Conservation (phyloP, 2,888 invertebrate species). For the Lydus trimaculatus region DNA sequence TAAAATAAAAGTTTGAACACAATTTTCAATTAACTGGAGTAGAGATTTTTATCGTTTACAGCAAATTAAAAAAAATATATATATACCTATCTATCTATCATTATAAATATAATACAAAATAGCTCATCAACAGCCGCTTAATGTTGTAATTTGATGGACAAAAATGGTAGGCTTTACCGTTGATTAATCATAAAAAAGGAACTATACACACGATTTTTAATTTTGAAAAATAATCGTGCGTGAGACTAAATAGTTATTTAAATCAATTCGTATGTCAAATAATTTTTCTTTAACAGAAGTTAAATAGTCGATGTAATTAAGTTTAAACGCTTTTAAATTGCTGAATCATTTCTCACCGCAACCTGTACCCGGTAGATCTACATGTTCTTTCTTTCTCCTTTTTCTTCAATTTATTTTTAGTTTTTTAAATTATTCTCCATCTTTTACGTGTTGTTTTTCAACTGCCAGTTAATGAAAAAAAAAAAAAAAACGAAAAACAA, state of each 20-base stretch:
- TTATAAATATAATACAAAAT: background rate
- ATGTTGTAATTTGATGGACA: background rate
- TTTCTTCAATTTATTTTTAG: background rate
- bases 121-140: background rate
- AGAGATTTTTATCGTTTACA: too few relatives aligned
- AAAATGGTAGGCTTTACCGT: background rate
- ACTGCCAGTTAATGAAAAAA: background rate
- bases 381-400: background rate
- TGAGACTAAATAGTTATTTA: constrained; percentile 29
- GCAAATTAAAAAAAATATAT: too few relatives aligned
- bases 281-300: constrained; percentile 20
- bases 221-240: constrained; percentile 23
- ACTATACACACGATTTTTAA: background rate
- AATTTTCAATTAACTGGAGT: background rate
- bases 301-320: constrained; percentile 30
- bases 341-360: constrained; percentile 27
- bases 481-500: constrained; percentile 9
- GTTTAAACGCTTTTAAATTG: constrained; percentile 33
- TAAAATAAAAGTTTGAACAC: background rate
- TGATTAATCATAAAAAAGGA: background rate
- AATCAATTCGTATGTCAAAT: constrained; percentile 32
- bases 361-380: constrained; percentile 17
- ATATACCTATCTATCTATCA: too few relatives aligned
- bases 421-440: constrained; percentile 9
- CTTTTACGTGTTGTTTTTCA: background rate